Evolutionary conservation across 2,888 invertebrate genomes (phyloP).

Genomic region (Allophyes oxyacanthae): DNA sequence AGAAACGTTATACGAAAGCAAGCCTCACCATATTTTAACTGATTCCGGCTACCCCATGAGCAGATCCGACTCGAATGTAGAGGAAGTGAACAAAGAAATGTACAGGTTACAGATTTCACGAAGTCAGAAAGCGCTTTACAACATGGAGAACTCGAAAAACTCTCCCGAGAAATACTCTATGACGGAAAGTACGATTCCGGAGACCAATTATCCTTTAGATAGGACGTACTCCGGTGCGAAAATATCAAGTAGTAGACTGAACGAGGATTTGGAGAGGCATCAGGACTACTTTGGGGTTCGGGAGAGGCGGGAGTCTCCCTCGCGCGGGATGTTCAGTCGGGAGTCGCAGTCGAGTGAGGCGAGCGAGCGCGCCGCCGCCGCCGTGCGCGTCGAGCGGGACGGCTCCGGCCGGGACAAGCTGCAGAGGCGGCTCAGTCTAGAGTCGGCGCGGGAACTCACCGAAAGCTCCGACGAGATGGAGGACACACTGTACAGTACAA

Average conservation of each 20-base stretch:
- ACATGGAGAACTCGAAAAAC: slow-evolving; percentile 83
- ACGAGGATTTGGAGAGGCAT: slow-evolving; percentile 84
- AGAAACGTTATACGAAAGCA: slow-evolving; percentile 83
- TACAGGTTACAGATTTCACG: slow-evolving; percentile 86
- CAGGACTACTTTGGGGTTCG: slow-evolving; percentile 78
- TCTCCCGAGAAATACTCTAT: slow-evolving; percentile 80
- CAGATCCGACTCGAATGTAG: slow-evolving; percentile 86
- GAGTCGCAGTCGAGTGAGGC: slow-evolving; percentile 82
- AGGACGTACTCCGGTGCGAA: slow-evolving; percentile 84
- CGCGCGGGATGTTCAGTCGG: slow-evolving; percentile 71
- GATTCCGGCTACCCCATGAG: slow-evolving; percentile 85
- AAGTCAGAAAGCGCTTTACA: slow-evolving; percentile 85
- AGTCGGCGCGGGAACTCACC: slow-evolving; percentile 92
- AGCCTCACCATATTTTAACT: slow-evolving; percentile 84
- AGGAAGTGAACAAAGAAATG: slow-evolving; percentile 88
- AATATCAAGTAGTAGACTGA: slow-evolving; percentile 82
- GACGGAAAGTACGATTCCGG: slow-evolving; percentile 78
- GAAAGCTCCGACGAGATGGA: slow-evolving; percentile 92
- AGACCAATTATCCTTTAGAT: slow-evolving; percentile 85
- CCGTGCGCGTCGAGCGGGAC: slow-evolving; percentile 73
- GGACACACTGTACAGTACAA: slow-evolving; percentile 87
- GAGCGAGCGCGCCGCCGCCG: slow-evolving; percentile 76
- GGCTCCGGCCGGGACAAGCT: slow-evolving; percentile 79
- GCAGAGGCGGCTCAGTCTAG: slow-evolving; percentile 91
- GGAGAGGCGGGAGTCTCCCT: slow-evolving; percentile 79